Evolutionary conservation across 1,140 invertebrate species (phyloP).

Genomic region (Trissolcus basalis): DNA sequence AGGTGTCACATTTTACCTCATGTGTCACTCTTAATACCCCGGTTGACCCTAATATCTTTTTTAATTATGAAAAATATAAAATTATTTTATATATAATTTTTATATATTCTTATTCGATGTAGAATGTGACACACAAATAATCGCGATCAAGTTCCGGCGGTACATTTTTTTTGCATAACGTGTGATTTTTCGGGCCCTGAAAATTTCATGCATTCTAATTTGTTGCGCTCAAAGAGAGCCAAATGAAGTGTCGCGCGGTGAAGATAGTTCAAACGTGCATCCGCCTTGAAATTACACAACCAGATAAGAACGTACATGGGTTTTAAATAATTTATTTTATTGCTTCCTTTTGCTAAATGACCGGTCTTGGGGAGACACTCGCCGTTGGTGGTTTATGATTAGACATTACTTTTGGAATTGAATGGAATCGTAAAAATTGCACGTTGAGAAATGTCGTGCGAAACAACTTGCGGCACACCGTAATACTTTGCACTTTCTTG

Average conservation of each 20-base stretch:
- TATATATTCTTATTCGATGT: no score
- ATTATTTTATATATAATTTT: no score
- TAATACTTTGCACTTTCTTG: background rate
- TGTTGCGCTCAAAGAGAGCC: slow-evolving; percentile 28
- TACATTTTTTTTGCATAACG: slow-evolving; percentile 5
- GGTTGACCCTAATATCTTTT: no score
- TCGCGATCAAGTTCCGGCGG: no score
- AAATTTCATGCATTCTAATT: slow-evolving; percentile 12
- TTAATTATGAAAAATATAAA: no score
- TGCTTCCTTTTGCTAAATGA: slow-evolving; percentile 41
- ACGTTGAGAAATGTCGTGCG: slow-evolving; percentile 1
- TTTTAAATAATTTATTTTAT: slow-evolving; percentile 64
- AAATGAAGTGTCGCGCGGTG: slow-evolving; percentile 66
- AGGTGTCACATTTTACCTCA: no score
- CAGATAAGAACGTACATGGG: slow-evolving; percentile 65
- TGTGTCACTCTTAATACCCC: no score
- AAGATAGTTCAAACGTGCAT: slow-evolving; percentile 63
- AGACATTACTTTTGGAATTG: slow-evolving; percentile 12
- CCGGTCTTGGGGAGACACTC: slow-evolving; percentile 13
- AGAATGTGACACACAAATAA: no score
- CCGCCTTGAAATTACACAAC: slow-evolving; percentile 65
- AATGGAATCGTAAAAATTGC: slow-evolving; percentile 12
- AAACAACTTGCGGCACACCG: slow-evolving; percentile 5
- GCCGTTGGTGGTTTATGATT: slow-evolving; percentile 25
- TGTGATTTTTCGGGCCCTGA: slow-evolving; percentile 1